phyloP scores from a whole-genome alignment of 2,113 vertebrate species.

The Loxodonta africana region DNA sequence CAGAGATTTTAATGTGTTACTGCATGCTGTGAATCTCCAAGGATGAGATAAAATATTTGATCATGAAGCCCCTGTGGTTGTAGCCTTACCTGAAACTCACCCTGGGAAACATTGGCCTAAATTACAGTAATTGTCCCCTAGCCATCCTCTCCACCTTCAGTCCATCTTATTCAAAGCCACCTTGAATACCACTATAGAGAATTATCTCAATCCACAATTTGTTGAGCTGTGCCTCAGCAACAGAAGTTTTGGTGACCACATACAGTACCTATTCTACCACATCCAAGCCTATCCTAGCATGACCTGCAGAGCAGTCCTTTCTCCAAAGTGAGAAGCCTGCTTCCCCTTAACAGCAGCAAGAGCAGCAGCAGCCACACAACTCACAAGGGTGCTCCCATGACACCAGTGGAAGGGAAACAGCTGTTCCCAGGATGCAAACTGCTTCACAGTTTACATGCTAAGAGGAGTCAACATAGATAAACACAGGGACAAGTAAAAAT shows the following conservation, averaged over 20 bases:
- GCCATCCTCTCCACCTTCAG: background rate
- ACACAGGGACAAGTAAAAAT: background rate
- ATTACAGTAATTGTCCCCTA: slow-evolving; percentile 3
- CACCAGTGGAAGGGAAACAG: background rate
- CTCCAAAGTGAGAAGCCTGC: background rate
- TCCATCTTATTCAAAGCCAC: background rate
- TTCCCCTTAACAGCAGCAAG: background rate
- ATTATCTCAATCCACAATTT: background rate
- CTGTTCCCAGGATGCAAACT: background rate
- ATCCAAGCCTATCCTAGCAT: background rate
- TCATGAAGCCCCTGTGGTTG: background rate
- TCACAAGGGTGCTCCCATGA: background rate
- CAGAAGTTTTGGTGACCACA: background rate
- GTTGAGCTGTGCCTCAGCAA: background rate
- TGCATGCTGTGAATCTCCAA: background rate
- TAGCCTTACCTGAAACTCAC: slow-evolving; percentile 61
- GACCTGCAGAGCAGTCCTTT: background rate
- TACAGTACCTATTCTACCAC: background rate
- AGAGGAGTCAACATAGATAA: background rate
- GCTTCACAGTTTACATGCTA: background rate
- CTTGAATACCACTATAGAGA: background rate
- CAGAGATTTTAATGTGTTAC: slow-evolving; percentile 16
- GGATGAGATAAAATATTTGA: slow-evolving; percentile 40
- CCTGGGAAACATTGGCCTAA: slow-evolving; percentile 34
- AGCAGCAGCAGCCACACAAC: background rate